These are phyloP conservation scores for Leptinotarsa texana DNA, from an alignment of 1,140 invertebrate species.

Conservation along the genomic window DNA sequence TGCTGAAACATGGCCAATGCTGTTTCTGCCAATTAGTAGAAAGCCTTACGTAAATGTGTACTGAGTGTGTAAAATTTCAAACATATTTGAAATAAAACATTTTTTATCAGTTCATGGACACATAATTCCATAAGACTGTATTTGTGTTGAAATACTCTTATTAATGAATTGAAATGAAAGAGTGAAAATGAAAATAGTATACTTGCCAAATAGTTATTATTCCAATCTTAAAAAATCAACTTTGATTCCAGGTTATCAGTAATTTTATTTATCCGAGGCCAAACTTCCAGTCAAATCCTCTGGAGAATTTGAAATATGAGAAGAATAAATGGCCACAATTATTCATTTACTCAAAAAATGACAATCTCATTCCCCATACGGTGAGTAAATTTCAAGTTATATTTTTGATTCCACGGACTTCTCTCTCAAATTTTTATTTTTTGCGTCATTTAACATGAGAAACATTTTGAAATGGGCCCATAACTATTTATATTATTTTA, in stretches of 20 bases:
- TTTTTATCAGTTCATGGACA: not conserved
- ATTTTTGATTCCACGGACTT: too few relatives aligned
- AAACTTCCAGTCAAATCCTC: conserved; percentile 55
- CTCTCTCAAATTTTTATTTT: too few relatives aligned
- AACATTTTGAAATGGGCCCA: too few relatives aligned
- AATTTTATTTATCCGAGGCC: conserved; percentile 49
- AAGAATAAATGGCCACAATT: conserved; percentile 67
- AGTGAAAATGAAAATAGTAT: too few relatives aligned
- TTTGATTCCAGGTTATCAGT: conserved; percentile 50
- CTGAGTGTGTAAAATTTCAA: not conserved
- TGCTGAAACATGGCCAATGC: too few relatives aligned
- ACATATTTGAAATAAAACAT: not conserved
- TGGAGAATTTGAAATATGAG: conserved; percentile 57
- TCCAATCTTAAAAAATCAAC: not conserved
- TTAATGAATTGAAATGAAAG: too few relatives aligned
- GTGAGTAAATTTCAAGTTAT: not conserved
- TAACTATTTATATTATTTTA: too few relatives aligned
- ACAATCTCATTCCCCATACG: conserved; percentile 63
- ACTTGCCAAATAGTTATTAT: not conserved
- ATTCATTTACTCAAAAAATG: conserved; percentile 75
- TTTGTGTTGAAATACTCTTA: too few relatives aligned
- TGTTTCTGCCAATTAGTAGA: too few relatives aligned
- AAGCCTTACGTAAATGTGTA: too few relatives aligned
- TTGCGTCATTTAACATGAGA: too few relatives aligned
- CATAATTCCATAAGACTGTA: too few relatives aligned